Evolutionary conservation across 2,888 invertebrate genomes (phyloP).

Genomic region (Heliconius ethilla): DNA sequence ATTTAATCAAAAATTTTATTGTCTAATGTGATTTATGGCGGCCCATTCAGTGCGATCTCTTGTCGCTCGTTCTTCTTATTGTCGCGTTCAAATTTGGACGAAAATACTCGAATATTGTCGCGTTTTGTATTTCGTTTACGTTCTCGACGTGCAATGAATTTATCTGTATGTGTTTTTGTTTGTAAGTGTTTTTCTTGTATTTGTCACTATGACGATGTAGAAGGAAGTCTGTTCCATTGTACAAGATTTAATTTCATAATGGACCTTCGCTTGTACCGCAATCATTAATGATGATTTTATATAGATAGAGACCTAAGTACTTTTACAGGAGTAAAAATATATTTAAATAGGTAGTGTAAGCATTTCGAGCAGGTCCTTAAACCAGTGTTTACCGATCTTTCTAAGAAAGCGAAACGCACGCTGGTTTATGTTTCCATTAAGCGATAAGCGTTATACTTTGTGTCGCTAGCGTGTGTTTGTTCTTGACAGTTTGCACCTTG

Average conservation of each 20-base stretch:
- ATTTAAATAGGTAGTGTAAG: conserved; percentile 10
- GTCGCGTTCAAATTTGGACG: conserved; percentile 47
- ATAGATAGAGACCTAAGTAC: conserved; percentile 47
- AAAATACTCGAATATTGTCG: conserved; percentile 32
- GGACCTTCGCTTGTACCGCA: background rate
- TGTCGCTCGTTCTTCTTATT: conserved; percentile 53
- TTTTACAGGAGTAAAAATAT: conserved; percentile 36
- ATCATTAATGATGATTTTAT: conserved; percentile 43
- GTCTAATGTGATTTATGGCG: conserved; percentile 60
- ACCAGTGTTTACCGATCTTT: conserved; percentile 48
- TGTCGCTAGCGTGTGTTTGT: conserved; percentile 53
- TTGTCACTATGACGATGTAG: conserved; percentile 71
- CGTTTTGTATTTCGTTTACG: conserved; percentile 43
- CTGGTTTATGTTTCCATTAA: conserved; percentile 40
- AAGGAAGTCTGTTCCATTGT: background rate
- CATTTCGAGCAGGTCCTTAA: conserved; percentile 54
- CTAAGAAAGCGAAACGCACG: conserved; percentile 51
- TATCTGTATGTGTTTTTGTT: conserved; percentile 63
- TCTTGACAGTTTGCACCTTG: conserved; percentile 65
- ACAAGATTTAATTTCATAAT: conserved; percentile 9
- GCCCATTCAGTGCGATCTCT: conserved; percentile 59
- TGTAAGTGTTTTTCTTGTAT: conserved; percentile 76
- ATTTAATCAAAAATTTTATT: conserved; percentile 62
- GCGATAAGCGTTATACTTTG: conserved; percentile 28
- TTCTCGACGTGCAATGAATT: conserved; percentile 43